These are phyloP conservation scores for Engystomops pustulosus DNA, from an alignment of 2,113 vertebrate genomes.

Conservation along the genomic window DNA sequence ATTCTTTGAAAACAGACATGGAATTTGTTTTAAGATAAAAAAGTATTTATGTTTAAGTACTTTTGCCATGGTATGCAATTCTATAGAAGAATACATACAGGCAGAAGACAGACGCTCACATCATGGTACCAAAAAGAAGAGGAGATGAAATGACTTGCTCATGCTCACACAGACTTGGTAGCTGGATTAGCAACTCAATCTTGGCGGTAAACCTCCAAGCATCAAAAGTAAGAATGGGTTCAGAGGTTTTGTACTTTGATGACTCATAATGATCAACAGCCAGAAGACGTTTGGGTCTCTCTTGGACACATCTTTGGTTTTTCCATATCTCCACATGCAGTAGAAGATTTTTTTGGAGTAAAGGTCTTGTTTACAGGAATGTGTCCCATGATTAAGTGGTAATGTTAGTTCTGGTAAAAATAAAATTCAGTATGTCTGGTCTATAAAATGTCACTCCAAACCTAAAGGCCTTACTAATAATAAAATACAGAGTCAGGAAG, in stretches of 20 bases:
- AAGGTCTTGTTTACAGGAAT: background rate
- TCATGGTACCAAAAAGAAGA: constrained; percentile 11
- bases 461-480: too few relatives aligned
- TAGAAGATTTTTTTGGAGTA: background rate
- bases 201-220: constrained; percentile 2
- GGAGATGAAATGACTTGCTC: constrained; percentile 40
- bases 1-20: constrained; percentile 54
- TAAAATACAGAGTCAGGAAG: too few relatives aligned
- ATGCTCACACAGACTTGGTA: constrained; percentile 21
- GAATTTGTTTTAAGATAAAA: constrained; percentile 49
- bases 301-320: background rate
- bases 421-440: too few relatives aligned
- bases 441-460: too few relatives aligned
- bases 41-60: constrained; percentile 47
- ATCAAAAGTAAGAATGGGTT: constrained; percentile 21
- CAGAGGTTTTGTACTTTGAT: constrained; percentile 7
- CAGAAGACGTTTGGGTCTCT: background rate
- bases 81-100: constrained; percentile 33
- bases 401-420: too few relatives aligned
- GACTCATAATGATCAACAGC: background rate
- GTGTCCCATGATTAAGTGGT: too few relatives aligned
- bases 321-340: background rate
- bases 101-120: constrained; percentile 34
- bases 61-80: constrained; percentile 43
- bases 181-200: constrained; percentile 31